phyloP scores from a whole-genome alignment of 2,113 vertebrate genomes.

The Cyanoderma ruficeps region DNA sequence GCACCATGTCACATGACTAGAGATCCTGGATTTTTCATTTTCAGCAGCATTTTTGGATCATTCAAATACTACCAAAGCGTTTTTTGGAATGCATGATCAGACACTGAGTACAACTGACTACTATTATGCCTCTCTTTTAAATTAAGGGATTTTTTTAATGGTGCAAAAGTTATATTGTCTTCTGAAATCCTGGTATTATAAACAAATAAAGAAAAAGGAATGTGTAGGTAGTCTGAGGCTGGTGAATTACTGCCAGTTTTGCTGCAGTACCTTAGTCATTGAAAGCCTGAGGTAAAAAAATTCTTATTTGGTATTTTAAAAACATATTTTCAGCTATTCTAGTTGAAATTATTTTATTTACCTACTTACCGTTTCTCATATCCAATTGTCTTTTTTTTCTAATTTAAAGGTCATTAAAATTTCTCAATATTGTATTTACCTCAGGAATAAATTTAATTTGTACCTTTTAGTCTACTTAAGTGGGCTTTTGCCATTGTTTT shows the following conservation, averaged over 20 bases:
- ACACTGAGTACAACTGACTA: not conserved
- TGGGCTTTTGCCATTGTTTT: not conserved
- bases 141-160: rapidly evolving
- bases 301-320: not conserved
- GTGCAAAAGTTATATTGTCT: not conserved
- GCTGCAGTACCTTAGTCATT: not conserved
- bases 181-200: not conserved
- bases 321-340: not conserved
- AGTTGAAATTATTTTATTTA: not conserved
- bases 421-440: not conserved
- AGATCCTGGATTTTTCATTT: not conserved
- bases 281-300: not conserved
- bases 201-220: not conserved
- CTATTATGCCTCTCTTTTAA: not conserved
- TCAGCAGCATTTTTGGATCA: not conserved
- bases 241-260: not conserved
- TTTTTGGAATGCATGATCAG: not conserved
- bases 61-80: not conserved
- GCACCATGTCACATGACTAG: not conserved
- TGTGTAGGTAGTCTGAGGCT: not conserved
- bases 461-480: not conserved
- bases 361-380: not conserved
- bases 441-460: not conserved
- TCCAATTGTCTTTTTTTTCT: not conserved
- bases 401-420: not conserved